phyloP scores from a whole-genome alignment of 2,113 vertebrate genomes.

The Apistogramma diplotaenia region DNA sequence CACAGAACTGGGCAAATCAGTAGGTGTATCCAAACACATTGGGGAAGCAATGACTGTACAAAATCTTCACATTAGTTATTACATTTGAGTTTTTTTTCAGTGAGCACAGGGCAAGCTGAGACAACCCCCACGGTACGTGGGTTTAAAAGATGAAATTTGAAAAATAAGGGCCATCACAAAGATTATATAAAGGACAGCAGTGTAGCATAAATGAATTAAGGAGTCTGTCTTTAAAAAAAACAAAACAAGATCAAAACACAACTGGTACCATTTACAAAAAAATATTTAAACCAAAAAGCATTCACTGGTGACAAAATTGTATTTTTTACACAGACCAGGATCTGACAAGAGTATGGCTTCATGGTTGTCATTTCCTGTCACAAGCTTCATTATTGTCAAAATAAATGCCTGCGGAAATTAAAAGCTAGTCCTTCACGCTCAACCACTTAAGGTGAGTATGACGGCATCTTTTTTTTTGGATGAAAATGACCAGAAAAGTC shows the following conservation, averaged over 20 bases:
- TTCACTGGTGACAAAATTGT: conserved; percentile 18
- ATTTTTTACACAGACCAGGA: conserved; percentile 4
- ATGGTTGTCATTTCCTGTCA: conserved; percentile 11
- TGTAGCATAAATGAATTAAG: background rate
- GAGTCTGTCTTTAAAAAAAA: background rate
- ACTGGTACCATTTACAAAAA: conserved; percentile 59
- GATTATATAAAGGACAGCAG: conserved; percentile 11
- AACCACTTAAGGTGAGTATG: conserved; percentile 10
- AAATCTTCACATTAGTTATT: conserved; percentile 43
- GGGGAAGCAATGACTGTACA: conserved; percentile 49
- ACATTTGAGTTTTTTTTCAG: conserved; percentile 35
- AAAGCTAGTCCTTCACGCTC: background rate
- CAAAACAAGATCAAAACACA: background rate
- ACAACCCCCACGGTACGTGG: background rate
- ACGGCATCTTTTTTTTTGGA: conserved; percentile 8
- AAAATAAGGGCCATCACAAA: conserved; percentile 29
- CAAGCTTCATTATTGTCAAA: conserved; percentile 10
- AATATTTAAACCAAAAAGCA: conserved; percentile 31
- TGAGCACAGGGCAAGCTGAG: background rate
- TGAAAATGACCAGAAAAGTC: conserved; percentile 7
- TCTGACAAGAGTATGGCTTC: conserved; percentile 34
- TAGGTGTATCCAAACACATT: conserved; percentile 25
- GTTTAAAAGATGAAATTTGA: background rate
- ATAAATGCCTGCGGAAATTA: conserved; percentile 2
- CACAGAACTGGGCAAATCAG: conserved; percentile 39